A percentile compares a stretch with the other conserved stretches of the same genome.
Conservation (phyloP, 1,140 invertebrate species). For the Camponotus floridanus region DNA sequence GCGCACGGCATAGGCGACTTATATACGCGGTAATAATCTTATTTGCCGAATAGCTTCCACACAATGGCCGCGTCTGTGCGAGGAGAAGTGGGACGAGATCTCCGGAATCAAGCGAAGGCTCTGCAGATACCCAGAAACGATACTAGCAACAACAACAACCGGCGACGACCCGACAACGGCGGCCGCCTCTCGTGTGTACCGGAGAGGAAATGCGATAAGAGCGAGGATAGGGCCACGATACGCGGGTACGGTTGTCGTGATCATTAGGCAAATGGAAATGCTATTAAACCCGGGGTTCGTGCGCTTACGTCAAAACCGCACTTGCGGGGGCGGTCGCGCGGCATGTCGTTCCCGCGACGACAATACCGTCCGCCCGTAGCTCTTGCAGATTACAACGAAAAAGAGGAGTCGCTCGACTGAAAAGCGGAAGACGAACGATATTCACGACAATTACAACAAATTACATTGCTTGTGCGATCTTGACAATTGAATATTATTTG, state of each 20-base stretch:
- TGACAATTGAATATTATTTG: neutral
- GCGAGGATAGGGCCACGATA: slow-evolving; percentile 74
- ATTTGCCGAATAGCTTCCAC: slow-evolving; percentile 82
- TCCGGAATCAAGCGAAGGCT: slow-evolving; percentile 58
- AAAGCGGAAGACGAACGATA: slow-evolving; percentile 50
- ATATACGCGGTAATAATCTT: slow-evolving; percentile 84
- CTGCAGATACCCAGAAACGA: slow-evolving; percentile 62
- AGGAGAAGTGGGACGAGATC: slow-evolving; percentile 56
- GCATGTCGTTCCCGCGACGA: slow-evolving; percentile 35
- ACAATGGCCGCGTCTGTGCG: slow-evolving; percentile 70
- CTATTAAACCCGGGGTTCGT: slow-evolving; percentile 78
- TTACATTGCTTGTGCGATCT: slow-evolving; percentile 2
- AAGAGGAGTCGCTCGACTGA: slow-evolving; percentile 57
- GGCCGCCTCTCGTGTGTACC: slow-evolving; percentile 78
- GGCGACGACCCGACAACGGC: slow-evolving; percentile 65
- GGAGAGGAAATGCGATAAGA: slow-evolving; percentile 85
- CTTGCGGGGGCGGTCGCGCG: slow-evolving; percentile 71
- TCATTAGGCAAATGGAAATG: slow-evolving; percentile 84
- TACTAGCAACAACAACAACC: slow-evolving; percentile 74
- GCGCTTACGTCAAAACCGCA: slow-evolving; percentile 78
- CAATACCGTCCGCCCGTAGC: slow-evolving; percentile 23
- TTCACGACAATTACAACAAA: neutral
- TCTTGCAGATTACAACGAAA: slow-evolving; percentile 69
- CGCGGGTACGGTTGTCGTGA: slow-evolving; percentile 72
- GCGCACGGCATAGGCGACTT: slow-evolving; percentile 79